phyloP scores from a whole-genome alignment of 2,888 invertebrate species.

The Nomada fabriciana region DNA sequence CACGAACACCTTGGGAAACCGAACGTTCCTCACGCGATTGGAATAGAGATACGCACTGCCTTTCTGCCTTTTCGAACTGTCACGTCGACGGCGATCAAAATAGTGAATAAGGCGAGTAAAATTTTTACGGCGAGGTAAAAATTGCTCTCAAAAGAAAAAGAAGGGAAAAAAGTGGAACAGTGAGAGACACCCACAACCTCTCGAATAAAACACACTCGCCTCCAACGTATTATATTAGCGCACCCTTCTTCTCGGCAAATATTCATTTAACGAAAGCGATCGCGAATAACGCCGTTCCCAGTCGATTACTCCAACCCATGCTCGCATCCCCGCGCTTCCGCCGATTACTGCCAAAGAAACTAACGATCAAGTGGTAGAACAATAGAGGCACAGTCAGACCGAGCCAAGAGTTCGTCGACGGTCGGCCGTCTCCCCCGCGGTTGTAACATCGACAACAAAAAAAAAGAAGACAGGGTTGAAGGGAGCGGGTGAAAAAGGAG shows the following conservation, averaged over 20 bases:
- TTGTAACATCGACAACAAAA: neutral
- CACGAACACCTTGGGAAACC: constrained; percentile 28
- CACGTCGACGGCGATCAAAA: neutral
- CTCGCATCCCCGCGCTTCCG: neutral
- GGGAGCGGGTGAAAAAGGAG: neutral
- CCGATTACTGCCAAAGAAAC: constrained; percentile 10
- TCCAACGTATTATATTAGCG: neutral
- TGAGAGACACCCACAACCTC: too few relatives aligned
- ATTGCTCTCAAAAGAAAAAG: neutral
- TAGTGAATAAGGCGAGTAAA: neutral
- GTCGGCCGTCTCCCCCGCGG: constrained; percentile 4
- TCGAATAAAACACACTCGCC: neutral
- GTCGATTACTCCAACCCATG: neutral
- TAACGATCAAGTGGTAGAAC: constrained; percentile 31
- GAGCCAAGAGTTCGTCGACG: constrained; percentile 7
- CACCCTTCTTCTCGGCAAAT: neutral
- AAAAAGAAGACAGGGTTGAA: neutral
- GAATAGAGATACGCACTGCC: constrained; percentile 23
- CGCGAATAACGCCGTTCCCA: neutral
- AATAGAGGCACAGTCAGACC: constrained; percentile 16
- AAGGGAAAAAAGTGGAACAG: too few relatives aligned
- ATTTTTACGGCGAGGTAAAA: neutral
- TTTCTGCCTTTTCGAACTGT: constrained; percentile 4
- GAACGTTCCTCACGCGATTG: constrained; percentile 8
- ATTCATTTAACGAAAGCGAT: neutral